These are phyloP conservation scores for Dolomedes plantarius DNA, from an alignment of 2,888 invertebrate species.

Conservation along the genomic window DNA sequence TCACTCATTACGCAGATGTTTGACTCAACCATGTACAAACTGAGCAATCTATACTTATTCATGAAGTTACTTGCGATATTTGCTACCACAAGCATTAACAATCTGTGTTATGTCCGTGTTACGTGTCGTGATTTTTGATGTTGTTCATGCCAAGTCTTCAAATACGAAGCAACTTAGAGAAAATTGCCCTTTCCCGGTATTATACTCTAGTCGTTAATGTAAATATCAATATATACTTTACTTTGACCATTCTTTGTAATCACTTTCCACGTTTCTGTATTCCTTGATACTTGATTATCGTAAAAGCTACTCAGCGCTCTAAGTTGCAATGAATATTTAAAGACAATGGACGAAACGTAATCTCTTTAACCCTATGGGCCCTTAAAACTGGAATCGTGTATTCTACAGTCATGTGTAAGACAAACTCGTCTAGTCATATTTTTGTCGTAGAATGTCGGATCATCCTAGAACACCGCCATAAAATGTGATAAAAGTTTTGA, in stretches of 20 bases:
- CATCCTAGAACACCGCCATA: background rate
- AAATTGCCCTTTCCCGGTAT: background rate
- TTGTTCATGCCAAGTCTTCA: conserved; percentile 18
- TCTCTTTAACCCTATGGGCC: conserved; percentile 27
- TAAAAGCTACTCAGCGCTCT: background rate
- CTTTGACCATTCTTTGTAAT: background rate
- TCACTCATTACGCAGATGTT: no score
- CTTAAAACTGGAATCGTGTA: conserved; percentile 16
- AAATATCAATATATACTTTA: background rate
- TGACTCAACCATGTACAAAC: background rate
- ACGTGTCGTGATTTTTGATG: background rate
- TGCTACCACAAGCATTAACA: conserved; percentile 5
- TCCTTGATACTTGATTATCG: no score
- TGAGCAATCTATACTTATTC: background rate
- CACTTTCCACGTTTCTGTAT: background rate
- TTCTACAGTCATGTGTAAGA: conserved; percentile 29
- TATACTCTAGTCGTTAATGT: background rate
- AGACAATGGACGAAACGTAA: background rate
- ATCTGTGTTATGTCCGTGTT: background rate
- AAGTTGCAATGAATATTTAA: conserved; percentile 7
- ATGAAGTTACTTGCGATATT: background rate
- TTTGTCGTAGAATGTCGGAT: background rate
- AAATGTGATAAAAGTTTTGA: no score
- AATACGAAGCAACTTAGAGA: conserved; percentile 11
- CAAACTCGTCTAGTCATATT: conserved; percentile 31